Evolutionary conservation across 2,797 vertebrate genomes (phyloP).

Genomic region (Cheirogaleus major): DNA sequence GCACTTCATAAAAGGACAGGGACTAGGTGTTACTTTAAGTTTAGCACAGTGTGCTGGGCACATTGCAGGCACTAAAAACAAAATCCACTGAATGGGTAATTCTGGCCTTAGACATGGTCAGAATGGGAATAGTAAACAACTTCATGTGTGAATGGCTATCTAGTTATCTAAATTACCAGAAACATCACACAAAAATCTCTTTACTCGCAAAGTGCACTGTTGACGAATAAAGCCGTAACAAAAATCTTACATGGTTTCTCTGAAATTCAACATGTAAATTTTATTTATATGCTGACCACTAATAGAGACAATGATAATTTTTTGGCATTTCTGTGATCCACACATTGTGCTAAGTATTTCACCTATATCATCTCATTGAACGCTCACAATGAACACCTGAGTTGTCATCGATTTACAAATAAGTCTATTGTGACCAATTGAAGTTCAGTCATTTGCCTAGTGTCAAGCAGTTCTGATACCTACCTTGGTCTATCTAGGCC

Average conservation of each 20-base stretch:
- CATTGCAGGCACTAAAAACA: not conserved
- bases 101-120: not conserved
- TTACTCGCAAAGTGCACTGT: not conserved
- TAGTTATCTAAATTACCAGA: not conserved
- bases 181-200: not conserved
- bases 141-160: not conserved
- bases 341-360: not conserved
- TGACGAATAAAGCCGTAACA: not conserved
- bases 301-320: not conserved
- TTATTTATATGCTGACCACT: not conserved
- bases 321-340: not conserved
- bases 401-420: not conserved
- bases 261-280: conserved; percentile 5
- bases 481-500: not conserved
- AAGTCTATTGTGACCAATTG: not conserved
- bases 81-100: not conserved
- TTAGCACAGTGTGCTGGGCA: not conserved
- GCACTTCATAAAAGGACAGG: not conserved
- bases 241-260: not conserved
- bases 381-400: not conserved
- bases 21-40: not conserved
- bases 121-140: not conserved
- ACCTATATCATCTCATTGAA: not conserved
- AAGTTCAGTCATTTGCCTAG: not conserved
- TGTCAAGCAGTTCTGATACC: not conserved